Percentiles rank a stretch among this genome's conserved stretches.
phyloP scores from a whole-genome alignment of 37 sponge, comb jelly and placozoan species.

The Lycopodina hypogea region DNA sequence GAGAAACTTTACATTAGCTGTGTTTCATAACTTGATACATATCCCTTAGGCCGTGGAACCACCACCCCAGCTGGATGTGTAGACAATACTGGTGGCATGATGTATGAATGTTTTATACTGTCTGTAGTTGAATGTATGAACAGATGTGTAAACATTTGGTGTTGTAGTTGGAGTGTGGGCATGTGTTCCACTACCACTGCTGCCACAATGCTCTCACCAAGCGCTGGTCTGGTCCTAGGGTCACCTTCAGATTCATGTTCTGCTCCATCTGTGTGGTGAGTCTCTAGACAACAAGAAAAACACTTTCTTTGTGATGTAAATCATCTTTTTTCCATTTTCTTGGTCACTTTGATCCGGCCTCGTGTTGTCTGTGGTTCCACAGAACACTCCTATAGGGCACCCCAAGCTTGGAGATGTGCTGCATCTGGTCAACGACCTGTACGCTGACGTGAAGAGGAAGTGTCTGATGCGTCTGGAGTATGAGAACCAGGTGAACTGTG shows the following conservation, averaged over 20 bases:
- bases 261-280: slow-evolving; percentile 93
- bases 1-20: no score
- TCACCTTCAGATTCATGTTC: slow-evolving; percentile 94
- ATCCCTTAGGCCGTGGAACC: no score
- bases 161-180: slow-evolving; percentile 91
- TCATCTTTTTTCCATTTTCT: background rate
- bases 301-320: background rate
- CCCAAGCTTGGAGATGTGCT: slow-evolving; percentile 69
- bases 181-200: slow-evolving; percentile 95
- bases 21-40: no score
- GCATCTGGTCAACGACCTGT: slow-evolving; percentile 68
- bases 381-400: slow-evolving; percentile 78
- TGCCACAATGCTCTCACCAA: slow-evolving; percentile 70
- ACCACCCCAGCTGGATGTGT: no score
- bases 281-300: background rate
- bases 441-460: slow-evolving; percentile 88
- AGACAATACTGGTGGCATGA: background rate
- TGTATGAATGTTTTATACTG: background rate
- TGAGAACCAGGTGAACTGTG: slow-evolving; percentile 85
- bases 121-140: no score
- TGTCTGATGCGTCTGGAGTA: slow-evolving; percentile 90
- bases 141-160: no score
- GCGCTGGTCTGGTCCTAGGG: slow-evolving; percentile 93
- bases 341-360: slow-evolving; percentile 1
- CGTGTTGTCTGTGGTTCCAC: no score